Base-by-base conservation (phyloP, 2,888 invertebrate genomes). In the Coelinius sp. region DNA sequence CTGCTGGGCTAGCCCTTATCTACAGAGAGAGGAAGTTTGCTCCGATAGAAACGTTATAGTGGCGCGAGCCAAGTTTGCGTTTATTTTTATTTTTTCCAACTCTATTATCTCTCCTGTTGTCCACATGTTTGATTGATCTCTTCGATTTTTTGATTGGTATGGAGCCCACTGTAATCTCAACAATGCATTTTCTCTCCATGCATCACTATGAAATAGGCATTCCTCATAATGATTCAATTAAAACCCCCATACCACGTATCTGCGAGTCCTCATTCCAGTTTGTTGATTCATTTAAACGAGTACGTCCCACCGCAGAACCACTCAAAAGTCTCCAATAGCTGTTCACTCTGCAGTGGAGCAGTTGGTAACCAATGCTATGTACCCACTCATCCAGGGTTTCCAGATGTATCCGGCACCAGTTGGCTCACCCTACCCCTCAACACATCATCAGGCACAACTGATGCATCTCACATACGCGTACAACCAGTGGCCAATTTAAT, bases 1-100 rank as follows among this genome's bases (percentile, higher is more conserved):
- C 70, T 67, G 70, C 59, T 66, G 44, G 59, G 59, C 59, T 56
- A 56, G 59, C 71, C 70, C 74, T 74, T 75, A 74, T 73, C 71
- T 71, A 62, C 68, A 64, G 10, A 27, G 71, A 22, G 66, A 70
- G 70, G 63, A 66, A 71, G 71, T 70, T 70, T 70, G 53, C 46
- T n/a, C 72, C 74, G 65, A 73, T 70, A 70, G 65, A 70, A 56
- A 70, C 31, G 64, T 70, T 70, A 25, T 52, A 25, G 52, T 53
- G 35, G 66, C 66, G 38, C 66, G 66, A 67, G 68, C 56, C 59
- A 68, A 59, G 27, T 59, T 69, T 35, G 46, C 46, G 49, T 35
- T n/a, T 59, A 8, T 59, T 56, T 17, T 22, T 22, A n/a, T 22
- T 22, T 17, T 46, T 59, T 59, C 24, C 24, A 25, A 25, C 53